These are phyloP conservation scores for Zonitis immaculata DNA, from an alignment of 2,888 invertebrate genomes.

Conservation along the genomic window DNA sequence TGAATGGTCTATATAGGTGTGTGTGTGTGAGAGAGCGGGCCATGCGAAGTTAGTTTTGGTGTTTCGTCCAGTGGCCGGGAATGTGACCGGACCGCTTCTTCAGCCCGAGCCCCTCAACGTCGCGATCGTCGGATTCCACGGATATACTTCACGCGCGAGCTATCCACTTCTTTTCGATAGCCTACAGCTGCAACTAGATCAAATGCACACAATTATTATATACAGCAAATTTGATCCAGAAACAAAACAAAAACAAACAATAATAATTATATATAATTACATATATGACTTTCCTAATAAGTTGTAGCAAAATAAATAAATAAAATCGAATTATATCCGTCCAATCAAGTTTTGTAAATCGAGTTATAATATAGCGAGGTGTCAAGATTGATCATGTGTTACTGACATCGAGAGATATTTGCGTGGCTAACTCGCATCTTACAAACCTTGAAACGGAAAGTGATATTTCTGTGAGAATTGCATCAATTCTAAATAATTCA, in stretches of 20 bases:
- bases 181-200: constrained; percentile 25
- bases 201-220: too few species aligned
- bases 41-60: constrained; percentile 23
- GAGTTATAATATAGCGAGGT: constrained; percentile 28
- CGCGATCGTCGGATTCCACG: constrained; percentile 31
- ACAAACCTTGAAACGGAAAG: constrained; percentile 30
- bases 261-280: too few species aligned
- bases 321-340: not conserved
- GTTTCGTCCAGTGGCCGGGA: constrained; percentile 36
- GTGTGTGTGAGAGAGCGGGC: constrained; percentile 6
- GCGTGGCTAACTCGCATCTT: constrained; percentile 32
- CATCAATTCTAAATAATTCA: too few species aligned
- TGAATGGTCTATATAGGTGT: not conserved
- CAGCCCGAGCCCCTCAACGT: constrained; percentile 31
- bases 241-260: too few species aligned
- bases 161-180: constrained; percentile 19
- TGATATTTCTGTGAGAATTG: constrained; percentile 36
- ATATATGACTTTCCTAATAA: too few species aligned
- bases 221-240: too few species aligned
- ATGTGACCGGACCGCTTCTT: constrained; percentile 38
- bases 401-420: constrained; percentile 29
- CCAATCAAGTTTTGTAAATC: constrained; percentile 19
- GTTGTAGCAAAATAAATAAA: not conserved
- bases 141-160: constrained; percentile 34
- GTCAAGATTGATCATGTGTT: constrained; percentile 37